Base-by-base conservation (phyloP, 2,113 vertebrate species). In the Litocranius walleri region DNA sequence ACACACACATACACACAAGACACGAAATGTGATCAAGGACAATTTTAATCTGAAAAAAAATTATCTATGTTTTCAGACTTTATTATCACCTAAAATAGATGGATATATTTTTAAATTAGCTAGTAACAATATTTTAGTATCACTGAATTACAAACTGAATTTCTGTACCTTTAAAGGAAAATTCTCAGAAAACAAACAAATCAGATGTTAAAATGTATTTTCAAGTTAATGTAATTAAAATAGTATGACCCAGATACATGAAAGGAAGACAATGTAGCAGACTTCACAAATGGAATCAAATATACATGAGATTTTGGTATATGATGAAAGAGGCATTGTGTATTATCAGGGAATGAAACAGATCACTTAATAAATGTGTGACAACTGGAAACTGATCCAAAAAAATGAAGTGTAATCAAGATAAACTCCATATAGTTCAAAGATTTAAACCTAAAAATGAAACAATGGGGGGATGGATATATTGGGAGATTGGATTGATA, bases 391-490 rank as follows among this genome's bases (percentile, higher is more conserved):
- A 95, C 27, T 56, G 7, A 54, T 54, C 25, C 7, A 59, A 91
- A 95, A 77, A 67, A 71, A 87, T 57, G 50, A 52, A 85, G n/a
- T 52, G 50, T 40, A 88, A 81, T 50, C 7, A 89, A 50, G 17
- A 93, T 91, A 77, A 97, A 84, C 11, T 92, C 7, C 6, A 61
- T 52, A 64, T 59, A 30, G 21, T 83, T 74, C 36, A 88, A 97
- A 95, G 19, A 92, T 56, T 57, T 87, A 92, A 85, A 82, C 21
- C 81, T 48, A 92, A 98, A 97, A 96, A 87, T 85, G 7, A 92
- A 93, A 82, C 30, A 82, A n/a, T 81, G 10, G 9, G 30, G 48
- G 77, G 45, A 50, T 2, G 2, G 77, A 50, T 80, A 50, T 50
- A 33, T 11, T 80, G 77, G 29, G 77, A 80, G 45, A 80, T 33